Evolutionary conservation across 2,888 invertebrate genomes (phyloP).

Genomic region (Harmothoe impar): DNA sequence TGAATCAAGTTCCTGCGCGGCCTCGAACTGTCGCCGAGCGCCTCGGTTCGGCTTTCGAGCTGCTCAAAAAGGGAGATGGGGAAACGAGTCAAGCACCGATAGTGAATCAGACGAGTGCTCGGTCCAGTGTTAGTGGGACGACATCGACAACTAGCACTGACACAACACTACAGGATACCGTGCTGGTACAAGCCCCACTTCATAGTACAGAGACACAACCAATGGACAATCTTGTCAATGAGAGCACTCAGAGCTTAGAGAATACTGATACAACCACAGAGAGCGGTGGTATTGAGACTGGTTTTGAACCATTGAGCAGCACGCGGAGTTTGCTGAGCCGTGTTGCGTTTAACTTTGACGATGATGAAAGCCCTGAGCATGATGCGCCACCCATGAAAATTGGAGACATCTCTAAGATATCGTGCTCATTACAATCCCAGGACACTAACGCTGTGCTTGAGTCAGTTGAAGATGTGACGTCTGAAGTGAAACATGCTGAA

Average conservation of each 20-base stretch:
- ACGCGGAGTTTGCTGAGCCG: conserved; percentile 45
- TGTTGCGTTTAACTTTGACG: conserved; percentile 37
- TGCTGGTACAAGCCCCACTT: neutral
- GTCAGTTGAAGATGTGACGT: neutral
- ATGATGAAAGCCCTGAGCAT: conserved; percentile 52
- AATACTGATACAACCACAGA: neutral
- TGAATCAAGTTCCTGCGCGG: neutral
- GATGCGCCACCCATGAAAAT: conserved; percentile 40
- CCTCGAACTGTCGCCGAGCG: conserved; percentile 26
- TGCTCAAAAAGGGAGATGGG: neutral
- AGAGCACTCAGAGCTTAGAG: neutral
- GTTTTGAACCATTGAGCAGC: conserved; percentile 38
- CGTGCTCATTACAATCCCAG: neutral
- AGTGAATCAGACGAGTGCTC: neutral
- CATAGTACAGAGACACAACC: neutral
- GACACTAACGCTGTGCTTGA: neutral
- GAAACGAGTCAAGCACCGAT: neutral
- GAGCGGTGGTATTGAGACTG: neutral
- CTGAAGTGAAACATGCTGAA: neutral
- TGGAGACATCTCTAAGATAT: neutral
- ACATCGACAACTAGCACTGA: conserved; percentile 36
- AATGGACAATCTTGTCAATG: neutral
- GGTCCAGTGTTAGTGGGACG: conserved; percentile 8
- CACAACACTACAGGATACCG: conserved; percentile 28
- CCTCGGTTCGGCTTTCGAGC: neutral